Evolutionary conservation across 2,797 vertebrate genomes (phyloP), one percentile per base, ranked within the genome.

Genomic region (Parotocinclus haroldoi): DNA sequence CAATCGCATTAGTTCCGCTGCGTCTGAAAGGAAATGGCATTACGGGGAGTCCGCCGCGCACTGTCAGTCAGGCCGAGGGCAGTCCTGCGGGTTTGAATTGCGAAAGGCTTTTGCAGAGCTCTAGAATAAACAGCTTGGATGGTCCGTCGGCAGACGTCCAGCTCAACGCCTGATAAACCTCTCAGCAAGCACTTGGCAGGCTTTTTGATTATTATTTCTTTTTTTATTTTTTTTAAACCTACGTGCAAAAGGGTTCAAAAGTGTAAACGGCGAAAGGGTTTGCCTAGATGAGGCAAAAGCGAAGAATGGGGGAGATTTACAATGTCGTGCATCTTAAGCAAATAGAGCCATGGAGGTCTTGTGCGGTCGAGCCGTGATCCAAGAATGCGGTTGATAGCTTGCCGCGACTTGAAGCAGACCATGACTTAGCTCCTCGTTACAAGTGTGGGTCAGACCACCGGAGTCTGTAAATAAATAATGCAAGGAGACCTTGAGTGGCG

Each of bases 381-480:
- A 79, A 85, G 81, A 83, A 83, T 74, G 64, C 53, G 70, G 77
- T 76, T 73, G 69, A 77, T 71, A 69, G 82, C 84, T 85, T 78
- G 83, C 83, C 62, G 58, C 68, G 84, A 87, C 80, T 83, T 73
- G 80, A 86, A 87, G 85, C 80, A 84, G 84, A 88, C 83, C 83
- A 65, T 85, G 85, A 85, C 86, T 89, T 82, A 67, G 80, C 78
- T 80, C 80, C 86, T 89, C 83, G 87, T 88, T 85, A 86, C 79
- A 83, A 75, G 82, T 80, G 78, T 68, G 76, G 79, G 79, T 85
- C 84, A 84, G 86, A 86, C 85, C 82, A 87, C 83, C 83, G 78
- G 84, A 83, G 81, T 83, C 83, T 71, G 60, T 73, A 82, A 84
- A 86, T 89, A 86, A 89, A 88, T 88, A 88, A 87, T 82, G 77